A percentile compares a stretch with the other conserved stretches of the same genome.
These are phyloP conservation scores for Melanotaenia duboulayi DNA, from an alignment of 2,113 vertebrate species.

Conservation along the genomic window DNA sequence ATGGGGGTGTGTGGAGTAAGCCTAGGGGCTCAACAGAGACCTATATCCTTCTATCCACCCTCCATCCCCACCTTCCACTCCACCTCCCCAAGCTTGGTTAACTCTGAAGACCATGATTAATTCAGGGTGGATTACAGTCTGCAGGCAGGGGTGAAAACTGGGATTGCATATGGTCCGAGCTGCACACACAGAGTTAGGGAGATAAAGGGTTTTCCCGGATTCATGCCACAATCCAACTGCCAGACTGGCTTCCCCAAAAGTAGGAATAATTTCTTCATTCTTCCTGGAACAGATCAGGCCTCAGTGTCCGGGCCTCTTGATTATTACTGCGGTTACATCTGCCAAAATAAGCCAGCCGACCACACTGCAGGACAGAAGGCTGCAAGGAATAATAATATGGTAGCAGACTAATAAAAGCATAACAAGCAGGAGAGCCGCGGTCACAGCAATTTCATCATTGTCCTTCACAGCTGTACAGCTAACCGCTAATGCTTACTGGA, in stretches of 20 bases:
- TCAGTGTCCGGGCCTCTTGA: conserved; percentile 57
- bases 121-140: conserved; percentile 85
- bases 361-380: conserved; percentile 30
- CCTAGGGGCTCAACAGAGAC: conserved; percentile 71
- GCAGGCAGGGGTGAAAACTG: conserved; percentile 69
- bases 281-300: conserved; percentile 43
- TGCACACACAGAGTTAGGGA: conserved; percentile 67
- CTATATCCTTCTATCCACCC: conserved; percentile 68
- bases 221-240: conserved; percentile 63
- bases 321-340: conserved; percentile 52
- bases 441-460: conserved; percentile 67
- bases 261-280: conserved; percentile 58
- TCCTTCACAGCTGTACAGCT: conserved; percentile 70
- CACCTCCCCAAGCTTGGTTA: conserved; percentile 80
- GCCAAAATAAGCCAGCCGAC: conserved; percentile 33
- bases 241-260: conserved; percentile 50
- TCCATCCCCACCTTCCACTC: conserved; percentile 52
- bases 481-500: conserved; percentile 65
- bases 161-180: conserved; percentile 74
- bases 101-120: conserved; percentile 84
- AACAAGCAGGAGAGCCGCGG: conserved; percentile 61
- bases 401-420: conserved; percentile 60
- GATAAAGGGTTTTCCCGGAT: conserved; percentile 77
- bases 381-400: conserved; percentile 55
- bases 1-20: conserved; percentile 65